Evolutionary conservation across 2,797 vertebrate species (phyloP).

Genomic region (Takifugu ocellatus): DNA sequence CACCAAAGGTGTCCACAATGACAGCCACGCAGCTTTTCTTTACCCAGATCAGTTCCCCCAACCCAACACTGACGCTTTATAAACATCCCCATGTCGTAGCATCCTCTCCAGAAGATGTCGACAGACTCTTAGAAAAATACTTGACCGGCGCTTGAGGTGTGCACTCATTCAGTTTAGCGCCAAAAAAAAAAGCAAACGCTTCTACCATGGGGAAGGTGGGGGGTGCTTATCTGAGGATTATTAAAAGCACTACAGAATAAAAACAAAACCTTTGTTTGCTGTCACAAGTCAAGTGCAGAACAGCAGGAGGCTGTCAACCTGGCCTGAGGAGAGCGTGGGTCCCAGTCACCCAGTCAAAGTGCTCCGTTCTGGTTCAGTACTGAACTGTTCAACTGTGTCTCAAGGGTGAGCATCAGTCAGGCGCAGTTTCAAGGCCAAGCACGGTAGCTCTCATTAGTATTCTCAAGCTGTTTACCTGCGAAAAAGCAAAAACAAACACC

Average conservation of each 20-base stretch:
- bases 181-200: no score
- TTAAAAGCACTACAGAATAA: slow-evolving; percentile 45
- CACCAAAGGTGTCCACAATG: no score
- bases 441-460: slow-evolving; percentile 65
- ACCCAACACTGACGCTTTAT: no score
- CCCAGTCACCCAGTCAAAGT: slow-evolving; percentile 61
- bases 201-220: no score
- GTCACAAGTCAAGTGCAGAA: slow-evolving; percentile 60
- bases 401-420: slow-evolving; percentile 67
- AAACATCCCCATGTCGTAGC: no score
- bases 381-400: slow-evolving; percentile 73
- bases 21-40: no score
- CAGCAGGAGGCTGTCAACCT: slow-evolving; percentile 70
- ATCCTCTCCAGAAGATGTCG: no score
- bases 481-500: slow-evolving; percentile 20
- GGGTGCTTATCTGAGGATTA: no score
- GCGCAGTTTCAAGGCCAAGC: slow-evolving; percentile 67
- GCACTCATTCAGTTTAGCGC: no score
- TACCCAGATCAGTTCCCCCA: no score
- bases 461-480: slow-evolving; percentile 50
- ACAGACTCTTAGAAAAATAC: no score
- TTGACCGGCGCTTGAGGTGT: neutral
- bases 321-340: slow-evolving; percentile 54
- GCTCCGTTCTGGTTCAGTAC: slow-evolving; percentile 61
- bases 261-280: slow-evolving; percentile 56